phyloP scores from a whole-genome alignment of 2,113 vertebrate species.

The Speoplatyrhinus poulsoni region DNA sequence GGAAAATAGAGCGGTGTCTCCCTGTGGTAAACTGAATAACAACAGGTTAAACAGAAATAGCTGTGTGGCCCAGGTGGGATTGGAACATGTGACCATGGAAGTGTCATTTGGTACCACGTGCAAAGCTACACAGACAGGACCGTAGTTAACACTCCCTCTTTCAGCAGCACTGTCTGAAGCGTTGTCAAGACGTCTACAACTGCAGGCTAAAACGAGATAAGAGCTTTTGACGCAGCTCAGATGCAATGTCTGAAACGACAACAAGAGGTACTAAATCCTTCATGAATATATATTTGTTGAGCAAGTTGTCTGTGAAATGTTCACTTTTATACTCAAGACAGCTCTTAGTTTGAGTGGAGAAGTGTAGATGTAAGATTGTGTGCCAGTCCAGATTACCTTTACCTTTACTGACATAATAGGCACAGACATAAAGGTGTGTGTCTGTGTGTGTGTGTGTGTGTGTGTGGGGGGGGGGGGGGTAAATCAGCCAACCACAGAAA shows the following conservation, averaged over 20 bases:
- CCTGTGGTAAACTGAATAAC: no score
- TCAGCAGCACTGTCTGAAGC: neutral
- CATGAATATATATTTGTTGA: constrained; percentile 9
- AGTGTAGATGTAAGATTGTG: constrained; percentile 29
- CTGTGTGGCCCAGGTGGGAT: neutral
- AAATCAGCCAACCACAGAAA: no score
- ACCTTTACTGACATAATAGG: neutral
- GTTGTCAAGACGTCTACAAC: constrained; percentile 13
- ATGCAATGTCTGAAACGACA: neutral
- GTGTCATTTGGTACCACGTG: neutral
- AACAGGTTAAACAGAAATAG: neutral
- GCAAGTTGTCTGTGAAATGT: constrained; percentile 22
- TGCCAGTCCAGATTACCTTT: constrained; percentile 14
- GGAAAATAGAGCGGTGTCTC: no score
- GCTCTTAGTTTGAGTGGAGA: neutral
- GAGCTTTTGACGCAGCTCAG: neutral
- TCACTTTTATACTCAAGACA: neutral
- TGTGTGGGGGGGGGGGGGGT: neutral
- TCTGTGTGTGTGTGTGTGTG: neutral
- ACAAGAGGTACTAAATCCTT: neutral
- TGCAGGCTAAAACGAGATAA: neutral
- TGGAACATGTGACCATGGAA: neutral
- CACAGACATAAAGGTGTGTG: neutral
- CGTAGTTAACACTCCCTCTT: neutral
- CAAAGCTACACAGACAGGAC: neutral